phyloP scores from a whole-genome alignment of 2,113 vertebrate species.

The Pedetes capensis region DNA sequence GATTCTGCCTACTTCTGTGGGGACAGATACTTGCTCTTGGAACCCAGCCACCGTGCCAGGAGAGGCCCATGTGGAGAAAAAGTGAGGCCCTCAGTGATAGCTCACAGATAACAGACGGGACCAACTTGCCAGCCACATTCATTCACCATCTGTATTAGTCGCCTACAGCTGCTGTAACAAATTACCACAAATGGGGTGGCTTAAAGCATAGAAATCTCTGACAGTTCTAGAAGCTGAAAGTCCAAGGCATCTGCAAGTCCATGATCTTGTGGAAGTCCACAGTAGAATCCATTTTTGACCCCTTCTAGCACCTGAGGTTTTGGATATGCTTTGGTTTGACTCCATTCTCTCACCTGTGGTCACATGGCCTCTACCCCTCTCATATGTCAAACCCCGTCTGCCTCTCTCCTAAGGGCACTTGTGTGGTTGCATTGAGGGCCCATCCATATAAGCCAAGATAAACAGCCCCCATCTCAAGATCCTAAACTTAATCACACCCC shows the following conservation, averaged over 20 bases:
- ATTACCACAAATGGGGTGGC: not conserved
- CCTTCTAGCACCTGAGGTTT: not conserved
- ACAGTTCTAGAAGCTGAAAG: not conserved
- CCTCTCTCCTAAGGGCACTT: not conserved
- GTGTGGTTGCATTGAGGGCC: not conserved
- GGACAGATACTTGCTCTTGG: not conserved
- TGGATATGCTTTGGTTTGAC: not conserved
- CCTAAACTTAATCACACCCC: not conserved
- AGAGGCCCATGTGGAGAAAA: not conserved
- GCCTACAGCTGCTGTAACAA: not conserved
- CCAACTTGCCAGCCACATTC: not conserved
- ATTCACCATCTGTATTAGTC: not conserved
- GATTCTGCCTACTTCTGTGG: not conserved
- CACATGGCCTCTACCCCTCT: not conserved
- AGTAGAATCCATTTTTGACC: not conserved
- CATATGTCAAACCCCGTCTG: not conserved
- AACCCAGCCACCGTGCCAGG: not conserved
- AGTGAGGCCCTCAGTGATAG: not conserved
- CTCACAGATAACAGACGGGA: not conserved
- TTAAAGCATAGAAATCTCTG: not conserved
- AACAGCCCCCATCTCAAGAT: not conserved
- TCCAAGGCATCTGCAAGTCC: not conserved
- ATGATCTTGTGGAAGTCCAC: not conserved
- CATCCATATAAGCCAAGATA: not conserved
- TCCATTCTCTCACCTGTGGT: fast-evolving